Percentiles rank a stretch among this genome's conserved stretches.
These are phyloP conservation scores for Asarcornis scutulata DNA, from an alignment of 2,113 vertebrate species.

Conservation along the genomic window DNA sequence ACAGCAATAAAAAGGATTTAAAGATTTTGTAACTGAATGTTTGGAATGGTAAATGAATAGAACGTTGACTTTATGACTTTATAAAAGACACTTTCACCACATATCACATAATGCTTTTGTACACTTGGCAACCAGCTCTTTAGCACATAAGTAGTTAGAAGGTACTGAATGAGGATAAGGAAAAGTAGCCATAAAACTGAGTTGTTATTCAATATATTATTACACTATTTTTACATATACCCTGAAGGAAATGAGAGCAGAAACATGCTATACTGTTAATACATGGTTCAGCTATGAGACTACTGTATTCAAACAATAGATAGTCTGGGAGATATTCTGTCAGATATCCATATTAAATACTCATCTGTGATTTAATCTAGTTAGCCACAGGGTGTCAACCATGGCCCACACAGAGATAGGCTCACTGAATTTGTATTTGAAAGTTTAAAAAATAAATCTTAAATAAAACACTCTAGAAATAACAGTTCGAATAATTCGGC, in stretches of 20 bases:
- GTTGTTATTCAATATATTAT: conserved; percentile 22
- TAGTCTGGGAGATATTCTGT: not conserved
- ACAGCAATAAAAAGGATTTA: conserved; percentile 14
- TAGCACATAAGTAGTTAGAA: conserved; percentile 26
- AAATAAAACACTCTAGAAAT: conserved; percentile 68
- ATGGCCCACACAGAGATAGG: conserved; percentile 21
- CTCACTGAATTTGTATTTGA: conserved; percentile 8
- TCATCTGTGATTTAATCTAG: conserved; percentile 23
- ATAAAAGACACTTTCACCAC: conserved; percentile 26
- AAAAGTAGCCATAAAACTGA: not conserved
- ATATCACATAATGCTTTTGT: not conserved
- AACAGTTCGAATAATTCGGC: conserved; percentile 68
- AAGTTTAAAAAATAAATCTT: conserved; percentile 63
- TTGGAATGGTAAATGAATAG: not conserved
- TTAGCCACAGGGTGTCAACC: conserved; percentile 50
- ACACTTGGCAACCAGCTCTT: not conserved
- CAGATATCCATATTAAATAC: conserved; percentile 7
- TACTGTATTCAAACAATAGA: conserved; percentile 3
- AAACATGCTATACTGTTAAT: not conserved
- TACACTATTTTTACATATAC: conserved; percentile 35
- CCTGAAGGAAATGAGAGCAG: conserved; percentile 9
- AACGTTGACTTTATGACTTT: not conserved
- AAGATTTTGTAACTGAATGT: conserved; percentile 10
- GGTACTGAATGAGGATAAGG: not conserved
- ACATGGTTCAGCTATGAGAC: not conserved